Base-by-base conservation (phyloP, 2,797 vertebrate species). In the Echeneis naucrates region DNA sequence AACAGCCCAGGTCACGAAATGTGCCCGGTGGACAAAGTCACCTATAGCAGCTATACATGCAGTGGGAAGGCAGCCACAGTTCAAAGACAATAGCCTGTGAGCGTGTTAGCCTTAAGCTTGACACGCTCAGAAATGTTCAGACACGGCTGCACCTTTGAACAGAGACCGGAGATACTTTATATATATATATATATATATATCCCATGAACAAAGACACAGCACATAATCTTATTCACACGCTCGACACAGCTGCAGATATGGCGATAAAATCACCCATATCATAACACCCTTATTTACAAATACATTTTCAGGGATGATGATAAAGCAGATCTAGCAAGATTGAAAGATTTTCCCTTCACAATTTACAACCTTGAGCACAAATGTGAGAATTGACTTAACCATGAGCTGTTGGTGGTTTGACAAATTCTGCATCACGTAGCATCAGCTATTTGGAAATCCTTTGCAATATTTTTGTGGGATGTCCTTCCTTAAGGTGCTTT, bases 1-100 rank as follows among this genome's bases (percentile, higher is more conserved):
- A 88, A 87, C 84, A 87, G 78, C 71, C 86, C 84, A 75, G 69
- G 63, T 73, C 42, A 12, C 72, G 77, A 89, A 90, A 90, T 78
- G 82, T 68, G 65, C 85, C 63, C 73, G 69, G 68, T 76, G 82
- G 87, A 79, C 82, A 9, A 40, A 48, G 77, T 82, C 70, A 51
- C 65, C 67, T 73, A 70, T 47, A 53, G 75, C 23, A 42, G 60
- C 58, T 59, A 37, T 66, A 80, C 68, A 66, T 69, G 42, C 61
- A 70, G 37, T 12, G 8, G 57, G 47, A 38, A 8, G 40, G 47
- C 58, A 26, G 58, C 57, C 70, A 32, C 58, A 62, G 69, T 60
- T 74, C 61, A 55, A 37, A 64, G 63, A 82, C 52, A 77, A 77
- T 64, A 24, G n/a, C 27, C 6, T 42, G 23, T 23, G 26, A 27